Conservation (phyloP, 2,797 vertebrate genomes). For the Emydoidea blandingii region DNA sequence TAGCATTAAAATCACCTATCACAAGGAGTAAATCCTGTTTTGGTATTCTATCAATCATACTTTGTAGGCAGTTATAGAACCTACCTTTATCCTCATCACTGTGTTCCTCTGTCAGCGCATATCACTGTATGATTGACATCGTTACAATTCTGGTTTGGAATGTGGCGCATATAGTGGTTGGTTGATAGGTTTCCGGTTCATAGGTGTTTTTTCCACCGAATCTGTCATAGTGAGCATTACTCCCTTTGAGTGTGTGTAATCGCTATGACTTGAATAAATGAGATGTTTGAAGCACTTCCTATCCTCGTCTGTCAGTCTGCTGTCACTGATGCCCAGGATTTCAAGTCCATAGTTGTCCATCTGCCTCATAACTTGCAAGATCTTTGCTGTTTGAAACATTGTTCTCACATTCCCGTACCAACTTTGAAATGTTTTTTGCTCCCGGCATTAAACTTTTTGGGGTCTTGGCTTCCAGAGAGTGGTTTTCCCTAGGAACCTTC, state of each 20-base stretch:
- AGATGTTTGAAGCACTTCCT: background rate
- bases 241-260: background rate
- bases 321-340: background rate
- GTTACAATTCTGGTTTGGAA: background rate
- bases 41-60: background rate
- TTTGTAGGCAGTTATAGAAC: background rate
- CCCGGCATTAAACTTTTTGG: background rate
- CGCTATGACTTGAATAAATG: background rate
- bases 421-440: background rate
- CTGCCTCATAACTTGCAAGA: background rate
- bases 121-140: background rate
- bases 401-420: background rate
- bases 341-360: background rate
- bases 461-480: background rate
- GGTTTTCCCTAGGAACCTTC: background rate
- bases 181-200: background rate
- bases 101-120: background rate
- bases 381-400: background rate
- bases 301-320: background rate
- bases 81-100: background rate
- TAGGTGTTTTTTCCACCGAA: background rate
- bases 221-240: background rate
- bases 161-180: background rate
- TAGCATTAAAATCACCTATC: background rate
- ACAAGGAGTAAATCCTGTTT: background rate